Evolutionary conservation across 2,113 vertebrate genomes (phyloP).

Genomic region (Vombatus ursinus): DNA sequence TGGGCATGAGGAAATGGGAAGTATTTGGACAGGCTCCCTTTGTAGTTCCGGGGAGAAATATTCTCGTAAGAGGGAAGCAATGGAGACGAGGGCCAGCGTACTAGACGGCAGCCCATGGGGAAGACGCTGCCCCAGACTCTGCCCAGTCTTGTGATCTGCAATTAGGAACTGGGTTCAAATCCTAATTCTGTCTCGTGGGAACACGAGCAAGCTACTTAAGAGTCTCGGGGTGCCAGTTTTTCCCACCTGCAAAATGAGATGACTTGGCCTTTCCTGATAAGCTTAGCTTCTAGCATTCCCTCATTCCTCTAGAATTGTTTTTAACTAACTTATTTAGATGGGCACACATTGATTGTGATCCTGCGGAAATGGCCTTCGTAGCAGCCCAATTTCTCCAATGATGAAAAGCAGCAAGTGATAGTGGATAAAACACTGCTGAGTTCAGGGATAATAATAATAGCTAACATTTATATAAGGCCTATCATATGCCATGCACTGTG

Average conservation of each 20-base stretch:
- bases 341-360: not conserved
- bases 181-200: not conserved
- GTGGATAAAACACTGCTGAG: not conserved
- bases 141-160: not conserved
- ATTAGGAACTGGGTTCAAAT: not conserved
- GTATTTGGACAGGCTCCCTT: conserved; percentile 22
- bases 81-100: not conserved
- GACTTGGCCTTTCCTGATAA: not conserved
- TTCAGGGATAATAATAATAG: not conserved
- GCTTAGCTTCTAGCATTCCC: not conserved
- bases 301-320: not conserved
- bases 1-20: conserved; percentile 1
- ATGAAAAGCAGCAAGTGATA: not conserved
- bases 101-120: not conserved
- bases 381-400: not conserved
- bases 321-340: not conserved
- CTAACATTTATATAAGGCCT: not conserved
- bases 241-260: not conserved
- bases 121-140: not conserved
- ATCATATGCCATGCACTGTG: not conserved
- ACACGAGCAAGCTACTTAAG: not conserved
- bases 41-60: conserved; percentile 11
- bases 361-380: not conserved
- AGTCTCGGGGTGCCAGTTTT: not conserved
- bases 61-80: not conserved